Percentiles rank a stretch among this genome's conserved stretches.
These are phyloP conservation scores for Papilio helenus DNA, from an alignment of 1,140 invertebrate species.

Conservation along the genomic window DNA sequence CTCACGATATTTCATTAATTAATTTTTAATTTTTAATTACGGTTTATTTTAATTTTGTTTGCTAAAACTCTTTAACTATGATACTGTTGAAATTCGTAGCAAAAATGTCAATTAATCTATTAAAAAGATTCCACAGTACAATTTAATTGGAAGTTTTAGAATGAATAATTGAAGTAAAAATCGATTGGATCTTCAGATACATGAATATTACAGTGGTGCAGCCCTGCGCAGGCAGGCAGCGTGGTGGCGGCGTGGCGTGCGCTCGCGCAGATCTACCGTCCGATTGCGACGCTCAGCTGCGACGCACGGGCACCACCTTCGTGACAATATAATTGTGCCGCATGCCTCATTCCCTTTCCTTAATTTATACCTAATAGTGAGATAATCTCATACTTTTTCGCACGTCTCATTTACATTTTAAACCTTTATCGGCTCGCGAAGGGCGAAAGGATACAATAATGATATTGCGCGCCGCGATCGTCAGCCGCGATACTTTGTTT, in stretches of 20 bases:
- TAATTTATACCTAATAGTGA: conserved; percentile 81
- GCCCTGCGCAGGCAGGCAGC: conserved; percentile 41
- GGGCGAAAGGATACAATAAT: conserved; percentile 71
- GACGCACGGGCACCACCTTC: conserved; percentile 62
- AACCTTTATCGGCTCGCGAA: conserved; percentile 62
- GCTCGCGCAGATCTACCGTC: conserved; percentile 59
- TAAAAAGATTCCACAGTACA: background rate
- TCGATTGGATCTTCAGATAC: conserved; percentile 30
- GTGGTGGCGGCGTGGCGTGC: conserved; percentile 54
- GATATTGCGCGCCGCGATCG: conserved; percentile 73
- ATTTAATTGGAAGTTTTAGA: conserved; percentile 16
- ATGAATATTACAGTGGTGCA: conserved; percentile 36
- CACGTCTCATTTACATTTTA: conserved; percentile 81
- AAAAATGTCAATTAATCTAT: background rate
- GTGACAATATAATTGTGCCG: conserved; percentile 81
- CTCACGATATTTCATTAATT: background rate
- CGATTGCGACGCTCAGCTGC: conserved; percentile 70
- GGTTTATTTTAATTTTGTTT: background rate
- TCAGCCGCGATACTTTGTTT: conserved; percentile 54
- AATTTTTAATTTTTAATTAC: background rate
- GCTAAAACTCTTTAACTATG: no score
- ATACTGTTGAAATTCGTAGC: no score
- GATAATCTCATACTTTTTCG: conserved; percentile 79
- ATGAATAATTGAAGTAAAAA: conserved; percentile 2
- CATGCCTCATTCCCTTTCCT: conserved; percentile 72